A percentile compares a stretch with the other conserved stretches of the same genome.
Evolutionary conservation across 53 echinoderm and acorn worm species (phyloP).

Genomic region (Antedon mediterranea): DNA sequence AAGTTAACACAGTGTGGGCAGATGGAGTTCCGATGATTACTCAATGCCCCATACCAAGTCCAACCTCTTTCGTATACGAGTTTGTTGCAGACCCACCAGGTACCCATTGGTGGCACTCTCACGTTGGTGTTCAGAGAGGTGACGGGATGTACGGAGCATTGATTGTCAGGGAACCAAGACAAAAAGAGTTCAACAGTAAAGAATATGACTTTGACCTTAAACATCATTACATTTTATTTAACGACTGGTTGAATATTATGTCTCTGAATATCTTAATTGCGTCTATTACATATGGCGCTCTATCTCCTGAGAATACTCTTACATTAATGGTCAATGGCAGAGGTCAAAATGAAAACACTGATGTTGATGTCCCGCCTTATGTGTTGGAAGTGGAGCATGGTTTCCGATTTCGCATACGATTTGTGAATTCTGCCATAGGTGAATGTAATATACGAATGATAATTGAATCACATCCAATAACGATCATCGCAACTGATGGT

Average conservation of each 20-base stretch:
- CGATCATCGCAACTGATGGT: conserved; percentile 40
- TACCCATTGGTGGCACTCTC: background rate
- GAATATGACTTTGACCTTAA: conserved; percentile 46
- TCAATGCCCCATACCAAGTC: conserved; percentile 37
- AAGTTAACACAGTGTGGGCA: conserved; percentile 31
- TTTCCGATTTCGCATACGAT: conserved; percentile 22
- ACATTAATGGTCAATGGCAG: conserved; percentile 39
- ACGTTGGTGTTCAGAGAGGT: background rate
- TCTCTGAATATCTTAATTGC: background rate
- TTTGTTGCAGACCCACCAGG: background rate
- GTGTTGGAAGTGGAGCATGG: conserved; percentile 16
- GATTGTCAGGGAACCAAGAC: background rate
- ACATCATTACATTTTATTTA: conserved; percentile 24
- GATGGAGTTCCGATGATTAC: conserved; percentile 58
- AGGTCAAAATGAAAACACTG: conserved; percentile 7
- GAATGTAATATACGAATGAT: conserved; percentile 11
- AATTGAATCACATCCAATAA: conserved; percentile 23
- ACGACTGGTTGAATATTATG: conserved; percentile 29
- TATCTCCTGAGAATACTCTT: background rate
- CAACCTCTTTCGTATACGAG: background rate
- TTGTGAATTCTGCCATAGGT: conserved; percentile 11
- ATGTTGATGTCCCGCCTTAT: background rate
- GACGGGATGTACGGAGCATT: background rate
- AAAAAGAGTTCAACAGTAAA: conserved; percentile 5
- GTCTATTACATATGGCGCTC: background rate